phyloP scores from a whole-genome alignment of 2,888 invertebrate genomes.

The Dynastes grantii region DNA sequence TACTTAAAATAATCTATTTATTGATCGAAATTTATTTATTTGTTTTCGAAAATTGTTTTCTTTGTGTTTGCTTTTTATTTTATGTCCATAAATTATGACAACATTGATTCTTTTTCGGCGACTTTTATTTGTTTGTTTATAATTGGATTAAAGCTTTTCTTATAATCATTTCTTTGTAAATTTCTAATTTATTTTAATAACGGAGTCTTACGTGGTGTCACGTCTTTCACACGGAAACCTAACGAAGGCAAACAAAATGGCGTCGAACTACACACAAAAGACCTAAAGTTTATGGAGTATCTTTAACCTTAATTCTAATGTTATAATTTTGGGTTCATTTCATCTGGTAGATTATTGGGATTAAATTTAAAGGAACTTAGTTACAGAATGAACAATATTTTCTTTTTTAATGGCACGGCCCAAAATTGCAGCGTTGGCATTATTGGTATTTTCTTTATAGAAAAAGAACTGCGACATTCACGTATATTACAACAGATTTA shows the following conservation, averaged over 20 bases:
- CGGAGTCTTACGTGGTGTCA: slow-evolving; percentile 39
- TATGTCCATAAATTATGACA: slow-evolving; percentile 63
- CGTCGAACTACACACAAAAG: slow-evolving; percentile 64
- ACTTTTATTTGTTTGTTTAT: slow-evolving; percentile 63
- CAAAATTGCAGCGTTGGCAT: slow-evolving; percentile 33
- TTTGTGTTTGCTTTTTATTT: slow-evolving; percentile 61
- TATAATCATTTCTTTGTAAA: slow-evolving; percentile 52
- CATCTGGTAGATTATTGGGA: slow-evolving; percentile 59
- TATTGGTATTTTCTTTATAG: not conserved
- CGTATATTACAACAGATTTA: slow-evolving; percentile 42
- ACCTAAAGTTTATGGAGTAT: slow-evolving; percentile 56
- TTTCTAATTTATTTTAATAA: slow-evolving; percentile 50
- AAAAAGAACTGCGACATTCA: slow-evolving; percentile 35
- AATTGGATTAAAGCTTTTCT: slow-evolving; percentile 38
- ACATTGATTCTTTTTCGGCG: slow-evolving; percentile 64
- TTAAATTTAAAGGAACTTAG: not conserved
- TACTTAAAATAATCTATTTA: slow-evolving; percentile 62
- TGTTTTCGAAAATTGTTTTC: slow-evolving; percentile 61
- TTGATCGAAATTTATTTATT: slow-evolving; percentile 54
- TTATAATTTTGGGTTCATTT: slow-evolving; percentile 52
- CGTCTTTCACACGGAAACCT: slow-evolving; percentile 2
- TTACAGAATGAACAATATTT: not conserved
- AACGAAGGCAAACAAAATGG: slow-evolving; percentile 55
- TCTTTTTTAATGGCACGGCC: not conserved
- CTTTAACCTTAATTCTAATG: slow-evolving; percentile 16